A percentile compares a stretch with the other conserved stretches of the same genome.
Conservation (phyloP, 2,888 invertebrate species). For the Watsonalla cultraria region DNA sequence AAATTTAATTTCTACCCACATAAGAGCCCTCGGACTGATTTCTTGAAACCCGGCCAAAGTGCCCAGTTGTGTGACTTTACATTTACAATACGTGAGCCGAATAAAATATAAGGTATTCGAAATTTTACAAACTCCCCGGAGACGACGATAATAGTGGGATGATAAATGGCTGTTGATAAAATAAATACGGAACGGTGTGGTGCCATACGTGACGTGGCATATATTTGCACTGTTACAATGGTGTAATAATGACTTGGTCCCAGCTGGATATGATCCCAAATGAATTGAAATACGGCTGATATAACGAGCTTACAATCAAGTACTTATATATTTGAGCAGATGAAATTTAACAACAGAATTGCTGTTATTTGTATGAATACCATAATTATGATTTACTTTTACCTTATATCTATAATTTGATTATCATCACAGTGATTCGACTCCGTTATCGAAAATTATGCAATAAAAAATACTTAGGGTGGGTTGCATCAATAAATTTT, state of each 20-base stretch:
- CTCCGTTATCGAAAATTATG: too few relatives aligned
- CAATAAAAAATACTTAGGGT: too few relatives aligned
- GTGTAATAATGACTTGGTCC: background rate
- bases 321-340: too few relatives aligned
- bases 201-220: too few relatives aligned
- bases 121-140: conserved; percentile 13
- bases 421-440: too few relatives aligned
- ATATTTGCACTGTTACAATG: background rate
- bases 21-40: conserved; percentile 33
- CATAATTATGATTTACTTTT: too few relatives aligned
- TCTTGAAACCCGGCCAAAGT: conserved; percentile 60
- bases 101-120: conserved; percentile 31
- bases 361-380: too few relatives aligned
- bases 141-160: conserved; percentile 5
- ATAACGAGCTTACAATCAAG: too few relatives aligned
- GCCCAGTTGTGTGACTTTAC: conserved; percentile 37
- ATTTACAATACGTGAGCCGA: conserved; percentile 47
- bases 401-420: too few relatives aligned
- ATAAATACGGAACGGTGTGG: background rate
- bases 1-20: conserved; percentile 23
- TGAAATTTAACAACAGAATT: too few relatives aligned
- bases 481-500: too few relatives aligned
- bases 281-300: too few relatives aligned
- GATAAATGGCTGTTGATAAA: background rate
- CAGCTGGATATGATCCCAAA: background rate